A percentile compares a stretch with the other conserved stretches of the same genome.
These are phyloP conservation scores for Clarias magur DNA, from an alignment of 2,113 vertebrate genomes.

Conservation along the genomic window DNA sequence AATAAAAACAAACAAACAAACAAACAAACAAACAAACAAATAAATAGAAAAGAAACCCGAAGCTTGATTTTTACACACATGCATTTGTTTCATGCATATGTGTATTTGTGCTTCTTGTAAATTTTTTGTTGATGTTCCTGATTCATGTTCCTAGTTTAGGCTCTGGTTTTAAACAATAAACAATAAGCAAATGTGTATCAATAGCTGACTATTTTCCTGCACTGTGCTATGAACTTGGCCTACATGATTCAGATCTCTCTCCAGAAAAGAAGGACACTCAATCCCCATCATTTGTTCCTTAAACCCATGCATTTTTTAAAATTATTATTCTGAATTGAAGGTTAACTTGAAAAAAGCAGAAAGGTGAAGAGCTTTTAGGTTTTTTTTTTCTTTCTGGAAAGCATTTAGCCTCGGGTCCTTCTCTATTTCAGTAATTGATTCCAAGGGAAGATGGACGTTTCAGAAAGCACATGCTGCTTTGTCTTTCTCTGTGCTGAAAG, in stretches of 20 bases:
- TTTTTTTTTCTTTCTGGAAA: conserved; percentile 4
- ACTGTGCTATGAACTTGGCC: background rate
- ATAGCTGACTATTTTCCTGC: background rate
- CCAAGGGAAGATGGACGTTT: background rate
- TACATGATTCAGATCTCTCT: background rate
- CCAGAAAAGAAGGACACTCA: background rate
- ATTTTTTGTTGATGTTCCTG: too few relatives aligned
- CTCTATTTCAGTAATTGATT: conserved; percentile 33
- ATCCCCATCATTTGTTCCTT: background rate
- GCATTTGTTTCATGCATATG: too few relatives aligned
- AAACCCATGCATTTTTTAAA: background rate
- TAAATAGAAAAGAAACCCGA: background rate
- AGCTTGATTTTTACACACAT: too few relatives aligned
- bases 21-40: background rate
- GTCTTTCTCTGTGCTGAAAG: conserved; percentile 29
- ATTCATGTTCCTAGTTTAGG: too few relatives aligned
- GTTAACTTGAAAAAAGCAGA: background rate
- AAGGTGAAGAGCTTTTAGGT: background rate
- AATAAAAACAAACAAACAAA: background rate
- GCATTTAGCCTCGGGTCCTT: conserved; percentile 13
- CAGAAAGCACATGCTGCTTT: conserved; percentile 17
- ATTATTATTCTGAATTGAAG: background rate
- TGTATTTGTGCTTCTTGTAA: too few relatives aligned
- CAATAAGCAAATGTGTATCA: background rate
- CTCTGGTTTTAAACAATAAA: too few relatives aligned